phyloP scores from a whole-genome alignment of 2,113 vertebrate species.

The Cebus imitator region DNA sequence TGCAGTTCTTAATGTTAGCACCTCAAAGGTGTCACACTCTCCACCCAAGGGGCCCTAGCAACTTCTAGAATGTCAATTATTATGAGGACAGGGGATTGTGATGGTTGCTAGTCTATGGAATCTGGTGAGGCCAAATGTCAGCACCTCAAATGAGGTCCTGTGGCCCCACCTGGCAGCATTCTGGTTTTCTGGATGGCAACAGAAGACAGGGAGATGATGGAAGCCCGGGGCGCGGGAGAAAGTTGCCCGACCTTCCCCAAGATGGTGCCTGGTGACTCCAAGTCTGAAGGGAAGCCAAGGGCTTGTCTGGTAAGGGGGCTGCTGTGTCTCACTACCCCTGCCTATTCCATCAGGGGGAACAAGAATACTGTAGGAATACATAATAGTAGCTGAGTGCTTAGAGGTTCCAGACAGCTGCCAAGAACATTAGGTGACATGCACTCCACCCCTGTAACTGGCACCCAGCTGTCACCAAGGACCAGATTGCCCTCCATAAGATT shows the following conservation, averaged over 20 bases:
- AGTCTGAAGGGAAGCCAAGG: slow-evolving; percentile 50
- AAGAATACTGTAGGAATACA: too few relatives aligned
- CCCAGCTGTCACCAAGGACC: neutral
- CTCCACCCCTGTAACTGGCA: neutral
- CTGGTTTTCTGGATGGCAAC: slow-evolving; percentile 57
- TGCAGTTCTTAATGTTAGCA: neutral
- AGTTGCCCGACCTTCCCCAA: slow-evolving; percentile 49
- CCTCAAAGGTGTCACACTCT: neutral
- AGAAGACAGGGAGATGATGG: slow-evolving; percentile 54
- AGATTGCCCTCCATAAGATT: neutral
- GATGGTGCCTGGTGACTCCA: neutral
- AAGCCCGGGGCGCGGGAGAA: slow-evolving; percentile 54
- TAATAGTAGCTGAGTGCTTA: neutral
- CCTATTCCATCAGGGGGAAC: fast-evolving
- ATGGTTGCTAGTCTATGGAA: slow-evolving; percentile 4
- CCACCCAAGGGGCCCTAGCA: slow-evolving; percentile 45
- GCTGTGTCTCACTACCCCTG: neutral
- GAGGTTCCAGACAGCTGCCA: neutral
- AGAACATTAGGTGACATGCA: neutral
- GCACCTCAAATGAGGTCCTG: slow-evolving; percentile 49
- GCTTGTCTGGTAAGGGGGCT: slow-evolving; percentile 50
- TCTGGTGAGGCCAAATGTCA: slow-evolving; percentile 25
- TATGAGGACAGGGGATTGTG: slow-evolving; percentile 72
- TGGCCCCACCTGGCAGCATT: neutral
- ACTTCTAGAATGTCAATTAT: slow-evolving; percentile 60